These are phyloP conservation scores for Muntiacus muntjak DNA, from an alignment of 2,113 vertebrate genomes.

Conservation along the genomic window DNA sequence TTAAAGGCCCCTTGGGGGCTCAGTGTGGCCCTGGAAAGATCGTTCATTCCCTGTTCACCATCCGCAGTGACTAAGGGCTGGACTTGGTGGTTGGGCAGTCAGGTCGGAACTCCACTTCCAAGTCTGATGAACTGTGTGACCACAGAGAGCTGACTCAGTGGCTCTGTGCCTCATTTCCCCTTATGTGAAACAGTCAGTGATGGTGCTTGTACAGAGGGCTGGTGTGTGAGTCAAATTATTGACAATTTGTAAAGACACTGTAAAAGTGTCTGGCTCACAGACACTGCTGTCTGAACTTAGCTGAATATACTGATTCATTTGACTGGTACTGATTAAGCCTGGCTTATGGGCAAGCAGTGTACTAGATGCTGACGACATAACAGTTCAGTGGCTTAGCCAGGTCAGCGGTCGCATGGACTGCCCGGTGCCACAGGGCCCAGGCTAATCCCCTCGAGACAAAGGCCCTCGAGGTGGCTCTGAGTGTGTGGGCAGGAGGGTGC, in stretches of 20 bases:
- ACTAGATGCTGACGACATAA: background rate
- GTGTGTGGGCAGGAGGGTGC: background rate
- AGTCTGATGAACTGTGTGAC: background rate
- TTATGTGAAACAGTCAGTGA: background rate
- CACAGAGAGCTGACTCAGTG: background rate
- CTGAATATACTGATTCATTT: background rate
- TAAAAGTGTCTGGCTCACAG: background rate
- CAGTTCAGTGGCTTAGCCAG: background rate
- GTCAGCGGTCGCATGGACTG: background rate
- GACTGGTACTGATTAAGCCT: background rate
- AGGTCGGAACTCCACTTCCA: background rate
- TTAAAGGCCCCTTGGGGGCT: background rate
- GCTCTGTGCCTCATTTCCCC: background rate
- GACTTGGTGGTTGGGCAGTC: background rate
- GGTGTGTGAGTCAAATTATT: background rate
- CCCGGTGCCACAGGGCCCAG: background rate
- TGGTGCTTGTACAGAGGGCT: background rate
- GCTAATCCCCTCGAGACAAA: background rate
- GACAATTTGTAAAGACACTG: background rate
- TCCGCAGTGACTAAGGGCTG: background rate
- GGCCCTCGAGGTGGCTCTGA: background rate
- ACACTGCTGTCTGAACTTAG: background rate
- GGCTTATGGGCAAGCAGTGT: background rate
- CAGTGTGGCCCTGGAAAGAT: background rate
- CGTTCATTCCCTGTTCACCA: background rate